Evolutionary conservation across 2,888 invertebrate genomes (phyloP), one percentile per base, ranked within the genome.

Genomic region (Agriotes lineatus): DNA sequence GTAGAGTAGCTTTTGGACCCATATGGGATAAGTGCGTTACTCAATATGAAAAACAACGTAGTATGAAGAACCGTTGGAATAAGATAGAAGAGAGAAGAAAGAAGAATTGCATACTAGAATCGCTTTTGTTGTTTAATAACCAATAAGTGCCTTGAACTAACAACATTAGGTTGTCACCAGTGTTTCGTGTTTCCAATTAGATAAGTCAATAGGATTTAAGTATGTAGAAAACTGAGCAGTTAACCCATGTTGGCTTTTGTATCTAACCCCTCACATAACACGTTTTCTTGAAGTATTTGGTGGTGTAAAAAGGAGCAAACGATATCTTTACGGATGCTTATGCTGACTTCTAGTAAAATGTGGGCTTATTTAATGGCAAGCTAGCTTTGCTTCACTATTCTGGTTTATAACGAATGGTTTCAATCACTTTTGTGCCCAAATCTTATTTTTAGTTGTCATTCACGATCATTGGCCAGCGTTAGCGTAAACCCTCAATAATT

Each of bases 341-440:
- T 64, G 69, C 69, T 56, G 18, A 65, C 39, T 54, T 69, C 56
- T 65, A 60, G 58, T 63, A 63, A 63, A 63, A 39, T 68, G 62
- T 68, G 68, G 45, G 69, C 69, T 69, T 69, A 60, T 57, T 62
- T 60, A 72, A 60, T 70, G 61, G 71, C 71, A 73, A 74, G 74
- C 75, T 73, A 73, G 72, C 74, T 73, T 74, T 67, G 76, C 76
- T 77, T 76, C 72, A 76, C 75, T 69, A 69, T 73, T 74, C 74
- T 75, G 67, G 71, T 76, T 74, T 75, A 67, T 75, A 70, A 70
- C 69, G 70, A 69, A 68, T 74, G 57, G 57, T 56, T 71, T 70
- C 63, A 44, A 66, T 69, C 65, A 67, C 54, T 52, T 70, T 70
- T 63, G 59, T 67, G 56, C 60, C 59, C 20, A 71, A 65, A 64